Conservation (phyloP, 2,113 vertebrate genomes). For the Myiozetetes cayanensis region DNA sequence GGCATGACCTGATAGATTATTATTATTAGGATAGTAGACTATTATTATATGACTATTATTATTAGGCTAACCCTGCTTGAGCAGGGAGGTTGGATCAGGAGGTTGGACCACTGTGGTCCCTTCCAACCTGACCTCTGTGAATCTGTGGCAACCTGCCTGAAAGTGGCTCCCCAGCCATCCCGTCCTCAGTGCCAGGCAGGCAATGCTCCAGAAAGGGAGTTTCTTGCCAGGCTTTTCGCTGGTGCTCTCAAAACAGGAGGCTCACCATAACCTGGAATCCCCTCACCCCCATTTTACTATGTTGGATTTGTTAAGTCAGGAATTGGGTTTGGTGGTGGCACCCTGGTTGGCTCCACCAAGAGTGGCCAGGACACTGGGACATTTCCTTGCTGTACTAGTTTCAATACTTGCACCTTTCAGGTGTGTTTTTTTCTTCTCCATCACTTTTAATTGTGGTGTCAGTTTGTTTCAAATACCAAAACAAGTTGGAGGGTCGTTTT, state of each 20-base stretch:
- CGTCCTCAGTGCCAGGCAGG: background rate
- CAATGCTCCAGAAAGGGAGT: rapidly evolving
- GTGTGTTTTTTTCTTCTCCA: background rate
- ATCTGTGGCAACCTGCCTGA: background rate
- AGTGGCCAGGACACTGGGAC: background rate
- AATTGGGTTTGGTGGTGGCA: background rate
- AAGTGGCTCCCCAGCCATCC: background rate
- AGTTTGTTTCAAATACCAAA: background rate
- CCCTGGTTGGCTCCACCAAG: rapidly evolving
- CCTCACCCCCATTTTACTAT: rapidly evolving
- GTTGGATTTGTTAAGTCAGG: background rate
- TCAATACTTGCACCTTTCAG: rapidly evolving
- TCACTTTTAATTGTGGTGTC: background rate
- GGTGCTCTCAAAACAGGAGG: rapidly evolving
- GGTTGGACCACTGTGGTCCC: background rate
- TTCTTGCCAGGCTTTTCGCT: background rate
- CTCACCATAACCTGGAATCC: no score
- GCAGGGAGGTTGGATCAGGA: background rate
- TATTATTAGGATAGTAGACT: background rate
- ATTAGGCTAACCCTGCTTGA: background rate
- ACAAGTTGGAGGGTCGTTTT: background rate
- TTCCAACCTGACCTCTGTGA: background rate
- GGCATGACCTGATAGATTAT: background rate
- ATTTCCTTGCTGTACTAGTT: background rate
- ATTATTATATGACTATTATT: background rate